Evolutionary conservation across 2,113 vertebrate species (phyloP).

Genomic region (Corythornis vintsioides): DNA sequence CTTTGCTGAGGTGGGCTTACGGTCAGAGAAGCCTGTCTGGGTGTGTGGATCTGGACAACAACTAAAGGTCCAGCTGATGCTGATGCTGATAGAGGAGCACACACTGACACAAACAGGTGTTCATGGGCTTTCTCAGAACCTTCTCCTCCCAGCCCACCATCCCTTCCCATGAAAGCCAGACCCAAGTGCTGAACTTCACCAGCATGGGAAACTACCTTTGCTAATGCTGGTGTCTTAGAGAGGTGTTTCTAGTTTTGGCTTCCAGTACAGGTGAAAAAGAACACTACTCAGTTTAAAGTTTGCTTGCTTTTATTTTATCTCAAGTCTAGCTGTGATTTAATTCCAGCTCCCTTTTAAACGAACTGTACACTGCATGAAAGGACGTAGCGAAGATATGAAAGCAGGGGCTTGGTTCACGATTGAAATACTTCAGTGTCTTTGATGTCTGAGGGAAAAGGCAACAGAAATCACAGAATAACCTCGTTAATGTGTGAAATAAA

Average conservation of each 20-base stretch:
- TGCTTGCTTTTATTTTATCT: slow-evolving; percentile 25
- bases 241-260: not conserved
- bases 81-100: too few species aligned
- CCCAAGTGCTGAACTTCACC: not conserved
- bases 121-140: not conserved
- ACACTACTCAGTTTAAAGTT: not conserved
- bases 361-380: not conserved
- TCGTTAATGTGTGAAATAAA: slow-evolving; percentile 23
- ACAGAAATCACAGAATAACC: slow-evolving; percentile 14
- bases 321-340: not conserved
- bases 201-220: not conserved
- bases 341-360: not conserved
- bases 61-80: not conserved
- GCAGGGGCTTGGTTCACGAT: not conserved
- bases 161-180: not conserved
- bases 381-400: not conserved
- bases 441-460: not conserved
- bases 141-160: not conserved
- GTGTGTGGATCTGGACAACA: not conserved
- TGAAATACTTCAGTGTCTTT: not conserved
- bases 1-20: not conserved
- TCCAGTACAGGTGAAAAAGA: not conserved
- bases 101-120: not conserved
- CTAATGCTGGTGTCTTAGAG: not conserved
- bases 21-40: not conserved